phyloP scores from a whole-genome alignment of 2,888 invertebrate genomes.

The Altica lythri region DNA sequence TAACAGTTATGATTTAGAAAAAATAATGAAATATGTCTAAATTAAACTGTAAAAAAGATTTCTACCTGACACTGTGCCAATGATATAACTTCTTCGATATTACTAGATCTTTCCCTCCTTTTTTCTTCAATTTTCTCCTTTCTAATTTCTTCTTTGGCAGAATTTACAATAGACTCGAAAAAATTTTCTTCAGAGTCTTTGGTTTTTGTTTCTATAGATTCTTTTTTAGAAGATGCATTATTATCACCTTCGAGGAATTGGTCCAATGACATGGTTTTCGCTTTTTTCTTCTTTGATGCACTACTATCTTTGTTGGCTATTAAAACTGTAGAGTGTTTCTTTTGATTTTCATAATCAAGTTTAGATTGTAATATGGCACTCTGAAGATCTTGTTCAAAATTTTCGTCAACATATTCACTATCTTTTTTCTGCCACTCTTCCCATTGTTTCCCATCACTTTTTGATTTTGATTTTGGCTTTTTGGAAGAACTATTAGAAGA shows the following conservation, averaged over 20 bases:
- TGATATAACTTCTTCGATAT: constrained; percentile 51
- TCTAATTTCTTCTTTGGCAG: constrained; percentile 66
- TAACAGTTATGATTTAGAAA: too few relatives aligned
- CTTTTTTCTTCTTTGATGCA: constrained; percentile 61
- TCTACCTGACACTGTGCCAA: constrained; percentile 50
- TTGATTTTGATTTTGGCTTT: constrained; percentile 59
- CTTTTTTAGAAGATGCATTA: constrained; percentile 45
- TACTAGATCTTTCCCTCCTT: constrained; percentile 47
- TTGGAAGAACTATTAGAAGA: constrained; percentile 36
- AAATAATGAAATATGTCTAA: too few relatives aligned
- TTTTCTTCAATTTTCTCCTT: constrained; percentile 68
- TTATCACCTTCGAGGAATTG: constrained; percentile 63
- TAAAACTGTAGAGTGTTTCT: constrained; percentile 54
- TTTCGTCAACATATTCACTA: constrained; percentile 67
- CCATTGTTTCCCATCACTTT: constrained; percentile 67
- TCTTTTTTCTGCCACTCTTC: constrained; percentile 76
- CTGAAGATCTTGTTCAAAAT: constrained; percentile 63
- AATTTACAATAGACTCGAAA: constrained; percentile 69
- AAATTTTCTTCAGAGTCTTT: constrained; percentile 58
- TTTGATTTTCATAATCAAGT: constrained; percentile 71
- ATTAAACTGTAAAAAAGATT: not conserved
- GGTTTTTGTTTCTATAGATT: constrained; percentile 19
- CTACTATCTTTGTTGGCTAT: constrained; percentile 57
- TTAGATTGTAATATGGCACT: constrained; percentile 77
- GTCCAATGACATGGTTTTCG: constrained; percentile 74